These are phyloP conservation scores for Manacus vitellinus DNA, from an alignment of 2,113 vertebrate species.

Conservation along the genomic window DNA sequence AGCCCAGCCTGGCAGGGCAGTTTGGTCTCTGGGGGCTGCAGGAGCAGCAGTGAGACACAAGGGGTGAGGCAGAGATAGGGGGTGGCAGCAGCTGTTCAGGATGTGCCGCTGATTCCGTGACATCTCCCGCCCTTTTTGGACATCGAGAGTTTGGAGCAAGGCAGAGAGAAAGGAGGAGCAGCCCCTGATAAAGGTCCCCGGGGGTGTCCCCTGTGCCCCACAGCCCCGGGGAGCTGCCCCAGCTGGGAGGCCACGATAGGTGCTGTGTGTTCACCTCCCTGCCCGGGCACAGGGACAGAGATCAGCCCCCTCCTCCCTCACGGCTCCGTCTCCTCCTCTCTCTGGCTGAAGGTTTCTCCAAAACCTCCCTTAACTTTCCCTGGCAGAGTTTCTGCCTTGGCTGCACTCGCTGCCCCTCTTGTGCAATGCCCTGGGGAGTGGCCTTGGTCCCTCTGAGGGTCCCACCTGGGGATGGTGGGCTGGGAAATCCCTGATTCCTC, in stretches of 20 bases:
- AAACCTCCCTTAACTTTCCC: not conserved
- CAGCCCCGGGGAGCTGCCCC: not conserved
- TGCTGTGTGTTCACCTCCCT: not conserved
- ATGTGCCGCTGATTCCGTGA: slow-evolving; percentile 26
- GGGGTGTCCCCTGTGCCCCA: not conserved
- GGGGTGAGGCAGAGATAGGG: slow-evolving; percentile 25
- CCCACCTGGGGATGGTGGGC: not conserved
- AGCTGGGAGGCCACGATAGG: slow-evolving; percentile 58
- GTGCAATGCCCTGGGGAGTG: not conserved
- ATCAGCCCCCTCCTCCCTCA: not conserved
- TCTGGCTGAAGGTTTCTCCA: not conserved
- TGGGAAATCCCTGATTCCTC: not conserved
- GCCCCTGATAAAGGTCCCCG: slow-evolving; percentile 7
- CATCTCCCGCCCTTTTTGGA: slow-evolving; percentile 47
- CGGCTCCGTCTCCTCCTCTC: not conserved
- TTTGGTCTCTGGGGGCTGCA: not conserved
- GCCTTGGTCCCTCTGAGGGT: not conserved
- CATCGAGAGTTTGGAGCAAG: not conserved
- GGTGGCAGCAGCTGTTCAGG: slow-evolving; percentile 45
- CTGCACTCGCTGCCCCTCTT: not conserved
- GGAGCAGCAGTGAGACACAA: not conserved
- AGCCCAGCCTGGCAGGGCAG: not conserved
- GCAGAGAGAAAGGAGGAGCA: not conserved
- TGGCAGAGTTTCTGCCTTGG: not conserved
- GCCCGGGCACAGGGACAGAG: not conserved